Evolutionary conservation across 2,797 vertebrate genomes (phyloP).

Genomic region (Moxostoma hubbsi): DNA sequence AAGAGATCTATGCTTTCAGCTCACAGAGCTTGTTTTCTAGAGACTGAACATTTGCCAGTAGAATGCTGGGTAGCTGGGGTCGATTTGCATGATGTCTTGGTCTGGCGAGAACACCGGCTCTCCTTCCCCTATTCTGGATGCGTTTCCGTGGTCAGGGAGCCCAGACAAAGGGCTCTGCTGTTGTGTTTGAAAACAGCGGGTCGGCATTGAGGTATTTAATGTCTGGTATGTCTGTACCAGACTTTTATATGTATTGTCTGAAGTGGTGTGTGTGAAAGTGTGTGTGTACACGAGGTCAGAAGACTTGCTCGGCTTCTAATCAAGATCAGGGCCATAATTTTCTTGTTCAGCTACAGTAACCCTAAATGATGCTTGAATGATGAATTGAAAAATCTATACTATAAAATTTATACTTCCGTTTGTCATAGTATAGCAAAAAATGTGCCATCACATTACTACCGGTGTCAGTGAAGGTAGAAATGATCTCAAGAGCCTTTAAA

Average conservation of each 20-base stretch:
- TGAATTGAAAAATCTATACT: background rate
- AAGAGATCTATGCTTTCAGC: no score
- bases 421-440: background rate
- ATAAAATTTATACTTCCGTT: background rate
- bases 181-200: no score
- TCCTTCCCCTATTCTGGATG: no score
- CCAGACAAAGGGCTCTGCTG: no score
- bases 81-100: no score
- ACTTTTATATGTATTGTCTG: constrained; percentile 33
- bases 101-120: no score
- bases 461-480: background rate
- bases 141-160: no score
- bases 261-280: constrained; percentile 25
- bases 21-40: no score
- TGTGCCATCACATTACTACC: background rate
- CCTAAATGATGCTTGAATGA: background rate
- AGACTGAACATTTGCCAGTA: no score
- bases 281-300: background rate
- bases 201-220: no score
- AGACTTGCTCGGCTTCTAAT: background rate
- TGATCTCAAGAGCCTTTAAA: constrained; percentile 19
- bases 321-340: background rate
- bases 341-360: background rate
- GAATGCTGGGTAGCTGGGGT: no score
- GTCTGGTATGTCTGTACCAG: no score